phyloP scores from a whole-genome alignment of 2,113 vertebrate genomes.

The Tragelaphus buxtoni region DNA sequence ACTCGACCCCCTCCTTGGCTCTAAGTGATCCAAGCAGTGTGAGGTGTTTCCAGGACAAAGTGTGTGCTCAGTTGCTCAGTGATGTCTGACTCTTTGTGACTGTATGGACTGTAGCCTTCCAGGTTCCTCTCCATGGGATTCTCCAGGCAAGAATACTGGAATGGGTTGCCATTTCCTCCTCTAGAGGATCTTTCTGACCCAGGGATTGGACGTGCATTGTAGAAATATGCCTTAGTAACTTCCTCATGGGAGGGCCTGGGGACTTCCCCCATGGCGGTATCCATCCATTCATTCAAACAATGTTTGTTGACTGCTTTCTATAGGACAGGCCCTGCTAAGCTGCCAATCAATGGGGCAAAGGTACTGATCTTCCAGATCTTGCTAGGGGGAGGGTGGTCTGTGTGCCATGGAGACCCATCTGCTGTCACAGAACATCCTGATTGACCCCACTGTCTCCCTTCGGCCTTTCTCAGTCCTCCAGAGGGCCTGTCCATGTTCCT shows the following conservation, averaged over 20 bases:
- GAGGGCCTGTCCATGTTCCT: neutral
- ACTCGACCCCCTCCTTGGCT: neutral
- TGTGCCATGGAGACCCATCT: neutral
- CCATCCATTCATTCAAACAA: neutral
- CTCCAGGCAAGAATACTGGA: neutral
- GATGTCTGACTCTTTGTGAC: neutral
- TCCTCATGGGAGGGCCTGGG: neutral
- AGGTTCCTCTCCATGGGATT: neutral
- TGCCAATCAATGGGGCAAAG: neutral
- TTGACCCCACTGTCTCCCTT: neutral
- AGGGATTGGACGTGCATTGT: neutral
- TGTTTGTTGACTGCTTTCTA: neutral
- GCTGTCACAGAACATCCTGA: neutral
- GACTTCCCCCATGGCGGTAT: rapidly evolving
- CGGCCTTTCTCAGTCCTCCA: neutral
- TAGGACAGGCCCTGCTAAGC: neutral
- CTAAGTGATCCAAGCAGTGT: neutral
- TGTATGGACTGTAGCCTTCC: neutral
- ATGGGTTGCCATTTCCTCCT: neutral
- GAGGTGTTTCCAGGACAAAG: neutral
- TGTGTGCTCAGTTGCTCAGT: neutral
- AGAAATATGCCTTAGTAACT: neutral
- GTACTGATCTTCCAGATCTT: neutral
- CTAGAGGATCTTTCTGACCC: neutral
- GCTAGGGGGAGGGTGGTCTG: neutral